Evolutionary conservation across 2,113 vertebrate genomes (phyloP).

Genomic region (Sterna hirundo): DNA sequence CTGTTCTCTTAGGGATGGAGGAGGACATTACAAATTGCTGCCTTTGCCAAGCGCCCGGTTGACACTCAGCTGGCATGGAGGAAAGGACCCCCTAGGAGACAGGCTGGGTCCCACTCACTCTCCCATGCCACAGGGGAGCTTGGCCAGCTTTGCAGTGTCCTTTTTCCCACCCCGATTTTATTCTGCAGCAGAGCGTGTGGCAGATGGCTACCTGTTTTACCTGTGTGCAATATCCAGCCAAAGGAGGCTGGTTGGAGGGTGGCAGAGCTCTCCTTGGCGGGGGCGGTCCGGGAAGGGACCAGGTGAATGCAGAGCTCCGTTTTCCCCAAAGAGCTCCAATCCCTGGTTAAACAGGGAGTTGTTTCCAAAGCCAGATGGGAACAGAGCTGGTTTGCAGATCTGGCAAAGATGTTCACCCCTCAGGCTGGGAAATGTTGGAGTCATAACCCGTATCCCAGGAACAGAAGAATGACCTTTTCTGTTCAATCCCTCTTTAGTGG

Average conservation of each 20-base stretch:
- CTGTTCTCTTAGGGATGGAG: not conserved
- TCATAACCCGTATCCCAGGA: not conserved
- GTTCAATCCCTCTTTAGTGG: not conserved
- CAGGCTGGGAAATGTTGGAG: conserved; percentile 8
- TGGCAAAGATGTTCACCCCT: conserved; percentile 55
- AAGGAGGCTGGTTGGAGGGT: not conserved
- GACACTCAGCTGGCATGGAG: not conserved
- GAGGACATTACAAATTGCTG: not conserved
- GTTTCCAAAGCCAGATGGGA: not conserved
- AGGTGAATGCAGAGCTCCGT: not conserved
- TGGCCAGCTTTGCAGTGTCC: not conserved
- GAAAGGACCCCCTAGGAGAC: not conserved
- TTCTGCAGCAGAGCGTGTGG: not conserved
- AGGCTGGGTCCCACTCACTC: not conserved
- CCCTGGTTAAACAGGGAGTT: not conserved
- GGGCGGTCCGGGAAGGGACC: not conserved
- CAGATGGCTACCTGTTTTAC: not conserved
- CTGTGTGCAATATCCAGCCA: not conserved
- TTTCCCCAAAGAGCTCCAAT: not conserved
- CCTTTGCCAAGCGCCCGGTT: not conserved
- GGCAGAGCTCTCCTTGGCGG: not conserved
- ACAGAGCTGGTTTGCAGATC: not conserved
- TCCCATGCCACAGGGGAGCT: not conserved
- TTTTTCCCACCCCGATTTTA: not conserved
- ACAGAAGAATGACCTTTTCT: conserved; percentile 38